A percentile compares a stretch with the other conserved stretches of the same genome.
These are phyloP conservation scores for Gnatocerus cornutus DNA, from an alignment of 2,888 invertebrate species.

Conservation along the genomic window DNA sequence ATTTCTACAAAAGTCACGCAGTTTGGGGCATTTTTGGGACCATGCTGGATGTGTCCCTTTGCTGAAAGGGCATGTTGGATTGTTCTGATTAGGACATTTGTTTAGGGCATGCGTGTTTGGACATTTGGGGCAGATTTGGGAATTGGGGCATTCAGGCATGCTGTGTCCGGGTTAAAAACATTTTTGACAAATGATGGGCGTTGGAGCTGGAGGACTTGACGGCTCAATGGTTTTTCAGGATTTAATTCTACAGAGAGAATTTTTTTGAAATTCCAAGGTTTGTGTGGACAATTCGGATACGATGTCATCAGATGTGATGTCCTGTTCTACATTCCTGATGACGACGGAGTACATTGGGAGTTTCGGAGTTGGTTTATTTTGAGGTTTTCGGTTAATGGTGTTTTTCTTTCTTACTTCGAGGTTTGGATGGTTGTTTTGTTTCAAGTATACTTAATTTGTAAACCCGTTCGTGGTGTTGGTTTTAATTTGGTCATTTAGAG, in stretches of 20 bases:
- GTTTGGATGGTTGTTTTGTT: no score
- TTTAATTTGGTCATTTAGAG: no score
- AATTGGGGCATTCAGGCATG: neutral
- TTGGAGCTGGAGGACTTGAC: neutral
- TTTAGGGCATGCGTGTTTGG: neutral
- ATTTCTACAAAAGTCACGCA: neutral
- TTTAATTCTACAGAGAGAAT: neutral
- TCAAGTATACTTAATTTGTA: no score
- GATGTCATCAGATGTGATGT: no score
- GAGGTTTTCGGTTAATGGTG: no score
- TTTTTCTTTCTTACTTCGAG: no score
- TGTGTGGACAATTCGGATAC: no score
- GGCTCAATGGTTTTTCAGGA: neutral
- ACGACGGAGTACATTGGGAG: no score
- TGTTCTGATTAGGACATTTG: neutral
- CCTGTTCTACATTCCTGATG: no score
- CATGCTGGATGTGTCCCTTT: neutral
- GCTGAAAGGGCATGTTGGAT: conserved; percentile 75
- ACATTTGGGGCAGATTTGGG: neutral
- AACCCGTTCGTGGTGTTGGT: no score
- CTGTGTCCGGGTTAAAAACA: neutral
- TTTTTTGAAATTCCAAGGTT: no score
- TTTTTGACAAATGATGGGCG: neutral
- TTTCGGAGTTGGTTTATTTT: no score
- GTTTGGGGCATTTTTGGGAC: neutral